A percentile compares a stretch with the other conserved stretches of the same genome.
Evolutionary conservation across 2,888 invertebrate species (phyloP).

Genomic region (Suillia variegata): DNA sequence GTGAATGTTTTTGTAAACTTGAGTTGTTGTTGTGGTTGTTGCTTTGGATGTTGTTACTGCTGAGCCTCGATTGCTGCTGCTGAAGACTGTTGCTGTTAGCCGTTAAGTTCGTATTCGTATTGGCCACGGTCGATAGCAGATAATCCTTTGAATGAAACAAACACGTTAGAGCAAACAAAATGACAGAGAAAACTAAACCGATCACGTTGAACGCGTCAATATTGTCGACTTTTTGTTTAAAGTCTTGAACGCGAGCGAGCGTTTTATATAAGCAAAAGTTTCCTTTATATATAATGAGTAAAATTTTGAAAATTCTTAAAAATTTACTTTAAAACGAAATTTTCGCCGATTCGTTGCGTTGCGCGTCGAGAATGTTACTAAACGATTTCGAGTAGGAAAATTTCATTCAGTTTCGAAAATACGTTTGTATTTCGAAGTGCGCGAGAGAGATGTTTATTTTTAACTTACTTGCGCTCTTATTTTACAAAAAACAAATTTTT

Average conservation of each 20-base stretch:
- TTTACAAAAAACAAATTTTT: too few relatives aligned
- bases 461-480: background rate
- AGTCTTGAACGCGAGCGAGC: too few relatives aligned
- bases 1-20: slow-evolving; percentile 23
- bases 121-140: slow-evolving; percentile 40
- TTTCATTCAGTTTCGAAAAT: background rate
- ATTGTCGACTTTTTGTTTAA: slow-evolving; percentile 22
- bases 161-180: too few relatives aligned
- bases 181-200: slow-evolving; percentile 26
- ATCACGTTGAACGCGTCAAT: slow-evolving; percentile 17
- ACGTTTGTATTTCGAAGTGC: background rate
- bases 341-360: slow-evolving; percentile 21
- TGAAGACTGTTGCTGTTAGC: too few relatives aligned
- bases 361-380: slow-evolving; percentile 41
- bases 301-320: slow-evolving; percentile 35
- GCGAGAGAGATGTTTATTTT: background rate
- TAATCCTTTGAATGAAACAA: slow-evolving; percentile 49
- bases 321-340: background rate
- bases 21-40: slow-evolving; percentile 30
- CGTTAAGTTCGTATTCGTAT: slow-evolving; percentile 25
- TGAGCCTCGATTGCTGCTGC: slow-evolving; percentile 25
- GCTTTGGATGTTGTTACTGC: slow-evolving; percentile 7
- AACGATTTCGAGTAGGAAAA: slow-evolving; percentile 16
- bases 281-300: slow-evolving; percentile 19
- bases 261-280: too few relatives aligned